Percentiles rank a stretch among this genome's conserved stretches.
These are phyloP conservation scores for Cassiopea andromeda DNA, from an alignment of 30 jellyfish, hydroid and myxozoan genomes.

Conservation along the genomic window DNA sequence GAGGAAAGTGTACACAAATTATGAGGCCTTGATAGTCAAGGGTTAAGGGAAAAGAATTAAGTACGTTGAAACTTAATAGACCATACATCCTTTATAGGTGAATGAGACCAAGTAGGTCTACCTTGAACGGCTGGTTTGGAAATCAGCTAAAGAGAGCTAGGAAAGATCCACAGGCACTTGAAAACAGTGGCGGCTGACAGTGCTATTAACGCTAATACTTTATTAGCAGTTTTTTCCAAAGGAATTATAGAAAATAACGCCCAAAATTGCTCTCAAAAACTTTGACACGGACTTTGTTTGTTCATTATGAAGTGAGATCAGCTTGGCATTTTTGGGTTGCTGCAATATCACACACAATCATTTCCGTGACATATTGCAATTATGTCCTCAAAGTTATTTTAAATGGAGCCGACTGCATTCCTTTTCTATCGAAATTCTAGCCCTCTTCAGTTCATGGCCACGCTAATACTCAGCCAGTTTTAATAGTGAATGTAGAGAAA, in stretches of 20 bases:
- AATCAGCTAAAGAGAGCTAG: background rate
- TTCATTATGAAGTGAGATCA: too few relatives aligned
- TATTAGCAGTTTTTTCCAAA: background rate
- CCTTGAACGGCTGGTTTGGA: conserved; percentile 42
- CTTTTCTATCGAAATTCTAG: too few relatives aligned
- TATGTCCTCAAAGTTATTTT: background rate
- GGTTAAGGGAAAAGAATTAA: conserved; percentile 13
- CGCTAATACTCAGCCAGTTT: too few relatives aligned
- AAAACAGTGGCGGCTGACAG: background rate
- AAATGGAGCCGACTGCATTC: too few relatives aligned
- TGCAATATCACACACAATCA: background rate
- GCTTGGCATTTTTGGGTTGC: background rate
- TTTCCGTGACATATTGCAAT: background rate
- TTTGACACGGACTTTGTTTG: too few relatives aligned
- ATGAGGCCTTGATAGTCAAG: conserved; percentile 22
- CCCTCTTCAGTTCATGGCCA: too few relatives aligned
- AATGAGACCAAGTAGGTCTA: conserved; percentile 21
- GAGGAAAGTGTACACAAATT: background rate
- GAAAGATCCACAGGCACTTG: conserved; percentile 5
- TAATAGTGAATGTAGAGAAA: too few relatives aligned
- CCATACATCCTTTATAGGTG: conserved; percentile 16
- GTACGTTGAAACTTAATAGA: conserved; percentile 35
- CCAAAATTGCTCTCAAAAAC: too few relatives aligned
- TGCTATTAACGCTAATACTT: background rate
- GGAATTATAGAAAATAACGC: too few relatives aligned